Evolutionary conservation across 2,888 invertebrate genomes (phyloP), one percentile per base, ranked within the genome.

Genomic region (Chrysomela aeneicollis): DNA sequence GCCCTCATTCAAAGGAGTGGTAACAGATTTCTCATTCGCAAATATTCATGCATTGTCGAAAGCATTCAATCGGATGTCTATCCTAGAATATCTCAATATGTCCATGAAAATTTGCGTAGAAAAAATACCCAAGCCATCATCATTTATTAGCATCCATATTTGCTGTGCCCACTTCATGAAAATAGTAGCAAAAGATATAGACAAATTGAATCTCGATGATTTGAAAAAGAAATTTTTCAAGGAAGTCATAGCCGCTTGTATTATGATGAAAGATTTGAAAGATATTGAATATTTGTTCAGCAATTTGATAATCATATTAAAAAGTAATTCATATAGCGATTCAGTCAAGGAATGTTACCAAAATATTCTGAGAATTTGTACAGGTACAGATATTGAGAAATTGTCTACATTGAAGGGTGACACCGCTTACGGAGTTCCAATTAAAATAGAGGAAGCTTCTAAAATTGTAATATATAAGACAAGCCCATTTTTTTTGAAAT

Each of bases 81-180:
- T 35, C 2, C 10, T 8, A 35, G 32, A 9, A 9, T 35, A 35
- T 10, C 32, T 35, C 32, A 35, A 10, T 10, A 2, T 35, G 10
- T 35, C 32, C 5, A 35, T 35, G 32, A 35, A 35, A 9, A 35
- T 35, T 35, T 35, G 32, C 10, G 32, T 9, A 35, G 32, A 10
- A 35, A 35, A 10, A 10, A 35, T 35, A 35, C 10, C 10, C 32
- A 35, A 35, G 32, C 32, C 32, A 9, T 10, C 32, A 35, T 35
- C 32, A 35, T 35, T 35, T 10, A 4, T 35, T 10, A 35, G 32
- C 10, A 35, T 35, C 10, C 32, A 35, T 10, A 35, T 35, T 9
- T 35, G 32, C 10, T 35, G 32, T 35, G 32, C 35, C 17, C 62
- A 51, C 57, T 62, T 62, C 37, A 30, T 62, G 8, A 57, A 57